These are phyloP conservation scores for Torymus tubicola DNA, from an alignment of 2,888 invertebrate species.

Conservation along the genomic window DNA sequence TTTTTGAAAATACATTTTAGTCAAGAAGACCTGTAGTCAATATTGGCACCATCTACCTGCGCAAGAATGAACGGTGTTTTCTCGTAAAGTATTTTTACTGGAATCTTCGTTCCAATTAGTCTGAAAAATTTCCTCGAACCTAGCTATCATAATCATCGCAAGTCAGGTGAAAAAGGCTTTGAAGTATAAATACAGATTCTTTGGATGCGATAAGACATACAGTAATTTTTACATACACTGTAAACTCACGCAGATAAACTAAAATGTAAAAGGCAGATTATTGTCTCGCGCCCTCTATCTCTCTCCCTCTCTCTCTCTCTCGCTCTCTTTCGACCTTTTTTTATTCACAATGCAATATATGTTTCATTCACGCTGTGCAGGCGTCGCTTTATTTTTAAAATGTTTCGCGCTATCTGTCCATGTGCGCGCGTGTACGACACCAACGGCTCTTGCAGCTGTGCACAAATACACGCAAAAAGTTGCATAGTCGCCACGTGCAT, in stretches of 20 bases:
- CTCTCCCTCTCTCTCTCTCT: slow-evolving; percentile 1
- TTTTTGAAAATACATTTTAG: slow-evolving; percentile 38
- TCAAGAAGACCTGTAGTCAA: slow-evolving; percentile 44
- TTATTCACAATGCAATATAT: slow-evolving; percentile 20
- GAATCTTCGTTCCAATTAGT: slow-evolving; percentile 10
- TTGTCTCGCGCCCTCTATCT: not conserved
- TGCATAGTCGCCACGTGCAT: too few relatives aligned
- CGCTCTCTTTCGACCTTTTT: not conserved
- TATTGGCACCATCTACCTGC: not conserved
- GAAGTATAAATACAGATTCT: too few relatives aligned
- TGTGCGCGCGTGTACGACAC: not conserved
- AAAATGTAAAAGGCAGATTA: not conserved
- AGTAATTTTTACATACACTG: slow-evolving; percentile 4
- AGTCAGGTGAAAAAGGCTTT: not conserved
- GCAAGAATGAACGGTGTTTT: slow-evolving; percentile 1
- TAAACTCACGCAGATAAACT: slow-evolving; percentile 29
- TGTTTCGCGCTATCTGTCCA: slow-evolving; percentile 23
- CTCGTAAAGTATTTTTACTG: slow-evolving; percentile 24
- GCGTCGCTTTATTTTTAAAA: slow-evolving; percentile 29
- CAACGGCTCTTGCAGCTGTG: not conserved
- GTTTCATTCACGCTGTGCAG: slow-evolving; percentile 13
- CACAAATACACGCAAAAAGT: too few relatives aligned
- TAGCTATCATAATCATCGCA: not conserved
- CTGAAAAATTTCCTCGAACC: slow-evolving; percentile 9
- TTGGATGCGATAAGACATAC: not conserved